Base-by-base conservation (phyloP, 2,113 vertebrate species). In the Pluvianellus socialis region DNA sequence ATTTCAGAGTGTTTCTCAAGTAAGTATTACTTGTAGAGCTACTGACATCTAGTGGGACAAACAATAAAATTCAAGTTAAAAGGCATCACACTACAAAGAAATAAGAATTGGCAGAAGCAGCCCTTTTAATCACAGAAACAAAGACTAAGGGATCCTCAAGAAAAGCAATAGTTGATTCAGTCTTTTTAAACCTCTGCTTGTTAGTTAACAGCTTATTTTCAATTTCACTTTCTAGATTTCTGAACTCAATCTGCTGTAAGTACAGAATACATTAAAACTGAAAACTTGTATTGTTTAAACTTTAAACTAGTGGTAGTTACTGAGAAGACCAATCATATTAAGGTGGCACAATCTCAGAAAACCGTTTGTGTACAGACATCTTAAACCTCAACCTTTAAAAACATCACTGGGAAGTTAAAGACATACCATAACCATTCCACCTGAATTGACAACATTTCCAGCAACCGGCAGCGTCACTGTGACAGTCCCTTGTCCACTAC, bases 341-440 rank as follows among this genome's bases (percentile, higher is more conserved):
- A 44, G n/a, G 32, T 32, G 44, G 49, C 2, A 14, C 3, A 6
- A n/a, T 18, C 28, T 56, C 62, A 61, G 45, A 7, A 14, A 38
- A 16, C 8, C 49, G 8, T 68, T 53, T 33, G 22, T 10, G n/a
- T 4, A 17, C 24, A 82, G 65, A 11, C 32, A 58, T 6, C 30
- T 47, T 10, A 13, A 44, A 79, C 17, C 19, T 86, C 56, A 74
- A 38, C 33, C 32, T 90, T 19, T 75, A 32, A 33, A 33, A 59
- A 13, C 6, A 89, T 72, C 70, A 92, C 32, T 45, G 50, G 79
- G 26, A 40, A 58, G 56, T 73, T 53, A 59, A 97, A 96, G 90
- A 97, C 99, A 97, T 98, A 99, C 99, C 99, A 99, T 99, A 97
- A 99, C 99, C 99, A 99, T 99, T 90, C 99, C 99, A 94, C 99